phyloP scores from a whole-genome alignment of 92 coral and sea anemone genomes.

The Galaxea fascicularis region DNA sequence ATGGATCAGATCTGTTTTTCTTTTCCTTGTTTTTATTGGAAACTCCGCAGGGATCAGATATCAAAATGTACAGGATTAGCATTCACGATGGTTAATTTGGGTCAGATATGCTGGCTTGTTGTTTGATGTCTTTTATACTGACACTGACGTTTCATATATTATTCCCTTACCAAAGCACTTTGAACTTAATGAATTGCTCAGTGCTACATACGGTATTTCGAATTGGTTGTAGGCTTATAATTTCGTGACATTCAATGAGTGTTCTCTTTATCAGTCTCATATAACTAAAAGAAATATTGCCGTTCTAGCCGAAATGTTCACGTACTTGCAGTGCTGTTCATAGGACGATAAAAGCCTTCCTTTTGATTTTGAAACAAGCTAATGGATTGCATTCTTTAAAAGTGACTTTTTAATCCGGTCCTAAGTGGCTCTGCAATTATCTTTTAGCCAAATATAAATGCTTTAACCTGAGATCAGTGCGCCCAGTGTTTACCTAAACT shows the following conservation, averaged over 20 bases:
- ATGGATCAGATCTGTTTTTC: slow-evolving; percentile 15
- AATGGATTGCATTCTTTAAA: slow-evolving; percentile 3
- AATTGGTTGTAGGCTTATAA: neutral
- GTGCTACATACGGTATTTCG: too few relatives aligned
- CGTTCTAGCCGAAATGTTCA: neutral
- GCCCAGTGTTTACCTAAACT: neutral
- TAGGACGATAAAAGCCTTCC: neutral
- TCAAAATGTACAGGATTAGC: slow-evolving; percentile 11
- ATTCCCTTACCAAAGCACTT: neutral
- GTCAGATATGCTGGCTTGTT: neutral
- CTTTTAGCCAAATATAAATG: slow-evolving; percentile 8
- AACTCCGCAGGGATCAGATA: slow-evolving; percentile 33
- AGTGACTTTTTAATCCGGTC: slow-evolving; percentile 1
- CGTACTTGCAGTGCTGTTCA: neutral
- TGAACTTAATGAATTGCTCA: neutral
- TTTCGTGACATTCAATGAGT: slow-evolving; percentile 1
- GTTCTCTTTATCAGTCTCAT: neutral
- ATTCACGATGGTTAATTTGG: slow-evolving; percentile 7
- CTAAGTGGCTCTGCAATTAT: slow-evolving; percentile 1
- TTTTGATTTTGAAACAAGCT: neutral
- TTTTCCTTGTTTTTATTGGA: slow-evolving; percentile 37
- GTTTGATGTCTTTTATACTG: neutral
- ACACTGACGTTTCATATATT: neutral
- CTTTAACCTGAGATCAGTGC: neutral
- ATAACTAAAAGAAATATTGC: neutral